Evolutionary conservation across 2,888 invertebrate species (phyloP), one percentile per base, ranked within the genome.

Genomic region (Perdita meconis): DNA sequence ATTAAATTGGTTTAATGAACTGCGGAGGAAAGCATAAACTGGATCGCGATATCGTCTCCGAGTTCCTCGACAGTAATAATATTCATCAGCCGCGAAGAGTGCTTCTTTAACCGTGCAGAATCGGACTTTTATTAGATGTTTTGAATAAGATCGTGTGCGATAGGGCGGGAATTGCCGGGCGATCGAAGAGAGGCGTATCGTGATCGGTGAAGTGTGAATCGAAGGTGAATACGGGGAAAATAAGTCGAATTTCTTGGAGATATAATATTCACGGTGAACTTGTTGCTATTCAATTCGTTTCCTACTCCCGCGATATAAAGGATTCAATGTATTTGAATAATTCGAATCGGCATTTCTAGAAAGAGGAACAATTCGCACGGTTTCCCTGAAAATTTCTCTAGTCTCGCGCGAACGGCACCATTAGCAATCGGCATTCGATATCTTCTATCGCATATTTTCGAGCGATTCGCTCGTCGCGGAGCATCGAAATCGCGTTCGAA

Each of bases 141-240:
- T 47, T 30, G 26, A 63, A 61, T 65, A 69, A 57, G 61, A 34
- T 68, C 26, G 30, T 10, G 61, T 0, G 10, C 38, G 47, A 12
- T 34, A 19, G 30, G 30, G 30, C 30, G 30, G 30, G 6, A 6
- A 56, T 55, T 44, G n/a, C 56, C 8, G 22, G 24, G 22, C 60
- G 53, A 72, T 65, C 61, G n/a, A 57, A 57, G 65, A 44, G 66
- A 16, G 22, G 55, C 38, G 16, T 50, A 63, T 50, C 64, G 26
- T 0, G 55, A 56, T 61, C 73, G 36, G 8, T 16, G 72, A 44
- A 42, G 55, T 51, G 66, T 30, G 57, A 82, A 61, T 57, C 56
- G 53, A 24, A 38, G 64, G 47, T 60, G 75, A 81, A 81, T 44
- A 53, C 66, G 19, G 24, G 24, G 42, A 68, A n/a, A 78, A 79